Base-by-base conservation (phyloP, 2,888 invertebrate species). In the Lasioglossum marginatum region DNA sequence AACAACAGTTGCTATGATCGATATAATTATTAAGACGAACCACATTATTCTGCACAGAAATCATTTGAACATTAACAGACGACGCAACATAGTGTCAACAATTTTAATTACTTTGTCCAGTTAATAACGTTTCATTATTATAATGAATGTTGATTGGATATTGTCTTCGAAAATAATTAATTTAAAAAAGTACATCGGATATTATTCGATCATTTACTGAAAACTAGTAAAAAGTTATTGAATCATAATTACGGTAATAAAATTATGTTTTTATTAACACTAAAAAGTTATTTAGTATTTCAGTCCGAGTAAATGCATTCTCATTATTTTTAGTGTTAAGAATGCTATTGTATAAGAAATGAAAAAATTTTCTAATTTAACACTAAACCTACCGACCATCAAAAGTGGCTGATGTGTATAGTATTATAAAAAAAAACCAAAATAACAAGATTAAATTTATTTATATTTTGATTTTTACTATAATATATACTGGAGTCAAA, bases 21-120 rank as follows among this genome's bases (percentile, higher is more conserved):
- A 97, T 74, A 96, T 95, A 12, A 96, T 96, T 12, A 97, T 97
- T 92, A 97, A 97, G 91, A 97, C 96, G 92, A 98, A 97, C 98
- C 98, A 98, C 96, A 97, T 97, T 92, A 98, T 97, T 93, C 98
- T 98, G 93, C 78, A 79, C n/a, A 31, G 8, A 52, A 66, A 43
- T 23, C 10, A 63, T 31, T 45, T n/a, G n/a, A 52, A 48, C 48
- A 6, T 48, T 48, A 19, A 48, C 40, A 1, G 40, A 40, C 8
- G 45, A 45, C 6, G 48, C n/a, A n/a, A 52, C 23, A 48, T 23
- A 48, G 6, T 48, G 48, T 48, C 52, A 52, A 52, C 10, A n/a
- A 57, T 57, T 57, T n/a, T 4, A 57, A 57, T 57, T 57, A 57
- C 4, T 16, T 27, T 19, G 6, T 34, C 4, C 31, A 31, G 12